phyloP scores from a whole-genome alignment of 53 echinoderm and acorn worm genomes.

The Zoroaster sp. region DNA sequence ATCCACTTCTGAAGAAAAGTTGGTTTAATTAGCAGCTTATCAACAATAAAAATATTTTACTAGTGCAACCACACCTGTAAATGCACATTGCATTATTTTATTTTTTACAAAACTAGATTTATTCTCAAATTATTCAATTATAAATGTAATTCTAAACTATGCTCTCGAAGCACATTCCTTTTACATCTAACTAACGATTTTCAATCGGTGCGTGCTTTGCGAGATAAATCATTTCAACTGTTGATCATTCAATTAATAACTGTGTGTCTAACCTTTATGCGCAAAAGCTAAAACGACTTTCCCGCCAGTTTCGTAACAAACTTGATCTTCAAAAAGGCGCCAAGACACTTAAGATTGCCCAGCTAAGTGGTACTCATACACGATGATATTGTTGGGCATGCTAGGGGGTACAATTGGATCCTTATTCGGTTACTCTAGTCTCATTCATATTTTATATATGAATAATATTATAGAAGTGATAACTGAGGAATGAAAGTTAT shows the following conservation, averaged over 20 bases:
- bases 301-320: background rate
- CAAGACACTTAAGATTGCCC: background rate
- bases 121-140: background rate
- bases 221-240: background rate
- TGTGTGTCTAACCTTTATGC: background rate
- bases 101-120: background rate
- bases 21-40: too few relatives aligned
- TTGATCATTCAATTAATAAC: background rate
- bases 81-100: background rate
- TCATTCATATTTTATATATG: background rate
- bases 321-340: constrained; percentile 4
- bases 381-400: background rate
- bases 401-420: constrained; percentile 21
- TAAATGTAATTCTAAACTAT: background rate
- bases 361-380: constrained; percentile 5
- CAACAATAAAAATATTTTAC: too few relatives aligned
- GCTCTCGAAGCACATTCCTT: background rate
- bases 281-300: background rate
- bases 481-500: background rate
- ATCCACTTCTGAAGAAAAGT: too few relatives aligned
- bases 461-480: background rate
- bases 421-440: background rate
- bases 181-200: background rate
- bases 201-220: background rate
- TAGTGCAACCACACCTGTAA: too few relatives aligned